phyloP scores from a whole-genome alignment of 2,888 invertebrate genomes.

The Noctua pronuba region DNA sequence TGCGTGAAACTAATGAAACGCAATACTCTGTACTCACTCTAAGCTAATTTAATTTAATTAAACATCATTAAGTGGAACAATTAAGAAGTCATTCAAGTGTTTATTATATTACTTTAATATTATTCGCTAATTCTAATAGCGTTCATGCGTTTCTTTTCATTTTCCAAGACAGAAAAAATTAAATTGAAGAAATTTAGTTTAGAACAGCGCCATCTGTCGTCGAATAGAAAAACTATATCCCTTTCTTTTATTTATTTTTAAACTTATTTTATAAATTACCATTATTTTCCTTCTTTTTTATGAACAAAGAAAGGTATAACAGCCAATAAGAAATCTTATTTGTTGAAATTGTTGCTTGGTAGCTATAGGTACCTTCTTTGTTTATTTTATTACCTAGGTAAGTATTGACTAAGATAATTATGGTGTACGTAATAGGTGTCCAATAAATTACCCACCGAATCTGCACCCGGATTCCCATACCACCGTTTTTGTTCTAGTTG shows the following conservation, averaged over 20 bases:
- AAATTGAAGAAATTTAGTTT: background rate
- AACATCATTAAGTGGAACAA: background rate
- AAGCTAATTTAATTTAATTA: constrained; percentile 7
- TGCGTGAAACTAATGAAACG: constrained; percentile 40
- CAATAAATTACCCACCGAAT: constrained; percentile 1
- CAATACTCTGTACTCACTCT: background rate
- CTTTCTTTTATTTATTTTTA: too few relatives aligned
- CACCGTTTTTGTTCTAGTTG: constrained; percentile 8
- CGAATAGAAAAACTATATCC: constrained; percentile 71
- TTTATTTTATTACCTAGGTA: background rate
- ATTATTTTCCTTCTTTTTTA: background rate
- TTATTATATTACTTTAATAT: too few relatives aligned
- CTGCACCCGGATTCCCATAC: constrained; percentile 18
- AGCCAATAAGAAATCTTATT: background rate
- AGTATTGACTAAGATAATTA: background rate
- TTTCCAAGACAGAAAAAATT: background rate
- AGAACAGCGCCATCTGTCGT: constrained; percentile 75
- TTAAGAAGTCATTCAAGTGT: background rate
- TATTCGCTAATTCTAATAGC: background rate
- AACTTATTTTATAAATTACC: background rate
- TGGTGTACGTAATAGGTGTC: background rate
- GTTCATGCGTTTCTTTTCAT: background rate
- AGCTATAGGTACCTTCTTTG: background rate
- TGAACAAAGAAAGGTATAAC: background rate
- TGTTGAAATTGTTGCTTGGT: background rate